Conservation (phyloP, 2,113 vertebrate genomes). For the Microtus richardsoni region DNA sequence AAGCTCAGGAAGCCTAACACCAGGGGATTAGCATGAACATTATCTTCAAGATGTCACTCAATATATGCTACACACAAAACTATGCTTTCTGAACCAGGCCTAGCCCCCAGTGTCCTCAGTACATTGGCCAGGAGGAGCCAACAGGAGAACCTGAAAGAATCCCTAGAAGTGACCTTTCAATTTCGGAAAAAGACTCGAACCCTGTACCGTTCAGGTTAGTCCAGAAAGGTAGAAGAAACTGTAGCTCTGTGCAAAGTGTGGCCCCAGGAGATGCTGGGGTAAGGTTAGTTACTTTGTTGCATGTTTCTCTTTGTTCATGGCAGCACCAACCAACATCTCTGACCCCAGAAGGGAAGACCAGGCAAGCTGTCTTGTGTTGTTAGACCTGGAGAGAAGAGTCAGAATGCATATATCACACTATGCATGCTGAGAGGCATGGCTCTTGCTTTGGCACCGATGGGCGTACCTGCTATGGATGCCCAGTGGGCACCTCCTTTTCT, state of each 20-base stretch:
- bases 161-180: constrained; percentile 71
- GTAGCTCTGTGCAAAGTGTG: fast-evolving
- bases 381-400: not conserved
- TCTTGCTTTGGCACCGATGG: not conserved
- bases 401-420: too few relatives aligned
- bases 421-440: not conserved
- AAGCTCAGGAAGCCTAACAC: not conserved
- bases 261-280: fast-evolving
- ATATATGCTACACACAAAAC: constrained; percentile 80
- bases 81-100: constrained; percentile 80
- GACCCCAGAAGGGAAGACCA: not conserved
- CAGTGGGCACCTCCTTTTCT: not conserved
- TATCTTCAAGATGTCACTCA: constrained; percentile 51
- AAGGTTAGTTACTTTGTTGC: not conserved
- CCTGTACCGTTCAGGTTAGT: constrained; percentile 92
- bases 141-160: constrained; percentile 72
- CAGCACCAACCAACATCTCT: not conserved
- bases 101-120: constrained; percentile 4
- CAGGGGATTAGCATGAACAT: not conserved
- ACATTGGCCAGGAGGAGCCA: constrained; percentile 73
- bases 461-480: too few relatives aligned
- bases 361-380: not conserved
- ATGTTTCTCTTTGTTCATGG: not conserved
- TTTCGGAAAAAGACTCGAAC: constrained; percentile 94
- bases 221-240: not conserved